Conservation (phyloP, 2,888 invertebrate genomes). For the Biston betularia region DNA sequence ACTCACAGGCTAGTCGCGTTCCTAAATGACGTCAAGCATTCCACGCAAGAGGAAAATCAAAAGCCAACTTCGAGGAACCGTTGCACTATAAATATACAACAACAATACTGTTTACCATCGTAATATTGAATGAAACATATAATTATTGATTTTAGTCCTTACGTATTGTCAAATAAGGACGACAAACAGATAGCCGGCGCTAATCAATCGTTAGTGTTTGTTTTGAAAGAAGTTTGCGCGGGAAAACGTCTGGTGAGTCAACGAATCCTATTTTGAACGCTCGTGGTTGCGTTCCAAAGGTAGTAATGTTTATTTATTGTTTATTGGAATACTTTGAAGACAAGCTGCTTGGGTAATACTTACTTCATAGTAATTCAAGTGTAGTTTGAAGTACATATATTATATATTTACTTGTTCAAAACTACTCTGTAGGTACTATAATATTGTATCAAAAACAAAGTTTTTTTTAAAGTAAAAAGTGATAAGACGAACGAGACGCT, state of each 20-base stretch:
- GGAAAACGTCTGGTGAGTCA: slow-evolving; percentile 76
- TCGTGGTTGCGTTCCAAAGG: slow-evolving; percentile 57
- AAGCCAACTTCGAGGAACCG: slow-evolving; percentile 72
- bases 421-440: too few species aligned
- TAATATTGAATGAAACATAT: slow-evolving; percentile 15
- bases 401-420: too few species aligned
- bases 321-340: not conserved
- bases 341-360: not conserved
- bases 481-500: too few species aligned
- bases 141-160: slow-evolving; percentile 32
- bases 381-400: too few species aligned
- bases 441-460: too few species aligned
- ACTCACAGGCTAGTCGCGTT: slow-evolving; percentile 49
- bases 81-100: slow-evolving; percentile 74
- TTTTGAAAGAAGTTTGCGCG: slow-evolving; percentile 63
- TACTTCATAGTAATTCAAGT: not conserved
- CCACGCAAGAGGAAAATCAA: slow-evolving; percentile 80
- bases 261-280: slow-evolving; percentile 66
- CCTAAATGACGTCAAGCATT: slow-evolving; percentile 77
- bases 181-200: not conserved
- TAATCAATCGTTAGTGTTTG: slow-evolving; percentile 6
- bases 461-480: too few species aligned
- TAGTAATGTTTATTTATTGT: not conserved
- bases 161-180: slow-evolving; percentile 16
- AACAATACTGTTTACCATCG: slow-evolving; percentile 23